phyloP scores from a whole-genome alignment of 2,888 invertebrate species.

The Ischnus inquisitorius region DNA sequence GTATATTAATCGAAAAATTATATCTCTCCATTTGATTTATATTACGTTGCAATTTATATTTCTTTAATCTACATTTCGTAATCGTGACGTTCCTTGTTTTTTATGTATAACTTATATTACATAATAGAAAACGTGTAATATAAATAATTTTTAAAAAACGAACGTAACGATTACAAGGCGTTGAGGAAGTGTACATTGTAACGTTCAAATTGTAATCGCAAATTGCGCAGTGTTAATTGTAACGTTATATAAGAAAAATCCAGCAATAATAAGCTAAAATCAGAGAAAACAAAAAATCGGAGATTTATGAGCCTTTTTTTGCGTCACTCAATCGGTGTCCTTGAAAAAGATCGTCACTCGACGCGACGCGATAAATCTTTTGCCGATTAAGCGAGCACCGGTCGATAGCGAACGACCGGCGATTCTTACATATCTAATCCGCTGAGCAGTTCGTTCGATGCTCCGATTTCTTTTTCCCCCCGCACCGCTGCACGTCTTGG shows the following conservation, averaged over 20 bases:
- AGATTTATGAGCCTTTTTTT: background rate
- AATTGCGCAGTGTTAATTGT: no score
- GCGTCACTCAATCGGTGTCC: background rate
- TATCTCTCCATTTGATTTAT: no score
- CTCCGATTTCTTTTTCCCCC: slow-evolving; percentile 12
- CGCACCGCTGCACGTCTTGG: background rate
- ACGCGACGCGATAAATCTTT: background rate
- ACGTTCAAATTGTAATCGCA: no score
- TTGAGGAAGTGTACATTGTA: no score
- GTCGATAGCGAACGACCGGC: background rate
- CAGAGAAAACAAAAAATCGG: background rate
- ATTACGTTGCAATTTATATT: no score
- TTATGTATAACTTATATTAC: no score
- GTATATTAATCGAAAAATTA: no score
- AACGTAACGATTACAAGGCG: no score
- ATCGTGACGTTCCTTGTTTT: no score
- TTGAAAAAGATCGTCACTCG: background rate
- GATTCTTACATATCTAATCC: background rate
- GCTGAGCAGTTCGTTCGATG: background rate
- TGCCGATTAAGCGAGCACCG: background rate
- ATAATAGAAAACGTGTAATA: no score
- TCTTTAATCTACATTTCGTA: no score
- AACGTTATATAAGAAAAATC: background rate
- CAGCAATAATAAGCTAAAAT: background rate
- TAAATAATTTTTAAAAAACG: no score